These are phyloP conservation scores for Drosophila pseudoobscura DNA, from an alignment of 1,140 invertebrate genomes.

Conservation along the genomic window DNA sequence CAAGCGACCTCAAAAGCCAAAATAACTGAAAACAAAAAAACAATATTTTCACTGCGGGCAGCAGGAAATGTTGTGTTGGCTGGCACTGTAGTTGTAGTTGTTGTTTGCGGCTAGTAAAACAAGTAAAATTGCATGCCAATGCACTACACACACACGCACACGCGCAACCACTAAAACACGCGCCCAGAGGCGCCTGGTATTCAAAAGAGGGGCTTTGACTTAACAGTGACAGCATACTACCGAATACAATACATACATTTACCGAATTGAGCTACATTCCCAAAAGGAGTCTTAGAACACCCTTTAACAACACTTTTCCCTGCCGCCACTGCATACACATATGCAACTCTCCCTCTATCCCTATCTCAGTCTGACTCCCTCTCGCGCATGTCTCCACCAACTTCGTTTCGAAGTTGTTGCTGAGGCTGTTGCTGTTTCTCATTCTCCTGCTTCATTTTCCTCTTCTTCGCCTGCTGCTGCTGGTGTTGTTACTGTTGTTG, in stretches of 20 bases:
- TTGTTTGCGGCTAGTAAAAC: conserved; percentile 64
- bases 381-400: conserved; percentile 13
- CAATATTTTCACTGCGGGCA: conserved; percentile 62
- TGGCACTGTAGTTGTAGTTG: conserved; percentile 17
- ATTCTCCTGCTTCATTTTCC: conserved; percentile 9
- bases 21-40: conserved; percentile 38
- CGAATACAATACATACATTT: no score
- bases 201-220: no score
- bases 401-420: conserved; percentile 71
- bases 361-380: not conserved
- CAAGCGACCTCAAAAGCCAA: conserved; percentile 70
- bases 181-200: conserved; percentile 28
- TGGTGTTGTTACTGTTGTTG: conserved; percentile 44
- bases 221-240: no score
- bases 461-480: conserved; percentile 19
- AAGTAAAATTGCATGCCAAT: conserved; percentile 80
- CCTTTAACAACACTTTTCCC: not conserved
- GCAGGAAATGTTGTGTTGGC: conserved; percentile 66
- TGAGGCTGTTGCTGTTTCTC: conserved; percentile 61
- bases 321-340: conserved; percentile 25
- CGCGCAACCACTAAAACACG: conserved; percentile 5
- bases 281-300: not conserved
- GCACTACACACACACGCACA: conserved; percentile 54
- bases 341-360: conserved; percentile 26
- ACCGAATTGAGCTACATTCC: conserved; percentile 2